Evolutionary conservation across 2,113 vertebrate genomes (phyloP), one percentile per base, ranked within the genome.

Genomic region (Notothenia coriiceps): DNA sequence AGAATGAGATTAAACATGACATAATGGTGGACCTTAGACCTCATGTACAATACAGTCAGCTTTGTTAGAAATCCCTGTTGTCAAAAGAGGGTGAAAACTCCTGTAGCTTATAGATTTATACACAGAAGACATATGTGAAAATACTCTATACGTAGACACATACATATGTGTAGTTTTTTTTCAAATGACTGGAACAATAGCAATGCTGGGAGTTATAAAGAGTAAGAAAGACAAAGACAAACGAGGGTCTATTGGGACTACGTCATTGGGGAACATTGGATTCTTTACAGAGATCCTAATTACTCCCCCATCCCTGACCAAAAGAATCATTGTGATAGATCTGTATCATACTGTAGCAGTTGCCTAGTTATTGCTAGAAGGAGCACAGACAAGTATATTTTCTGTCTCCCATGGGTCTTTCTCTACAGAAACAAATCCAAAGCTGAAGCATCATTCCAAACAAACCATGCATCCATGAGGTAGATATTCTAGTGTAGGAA

Each of bases 1-100:
- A 85, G 77, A 89, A 91, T 75, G 52, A 84, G 80, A 88, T 90
- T 86, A 84, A 80, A 85, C 60, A 63, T 79, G 84, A 86, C 84
- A 86, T 77, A 79, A 82, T 83, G 64, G 62, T 74, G 68, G 63
- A 74, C 76, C 46, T 85, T 80, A 86, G 78, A 83, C 79, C 47
- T 57, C 56, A 86, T 85, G 47, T 65, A 81, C 70, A 85, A 55
- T 56, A 66, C 52, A 86, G 77, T 64, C 72, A 65, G 80, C 66
- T 86, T 79, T 63, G 73, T 75, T 75, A 76, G 68, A 92, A 85
- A 86, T 75, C 77, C 67, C 74, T 80, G 65, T 70, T 86, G 80
- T 89, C 72, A 79, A 85, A 76, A 81, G 61, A 70, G 51, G 87
- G 62, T 64, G 51, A 74, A 67, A 86, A 82, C 22, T 50, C 62